Evolutionary conservation across 2,797 vertebrate genomes (phyloP).

Genomic region (Chelon labrosus): DNA sequence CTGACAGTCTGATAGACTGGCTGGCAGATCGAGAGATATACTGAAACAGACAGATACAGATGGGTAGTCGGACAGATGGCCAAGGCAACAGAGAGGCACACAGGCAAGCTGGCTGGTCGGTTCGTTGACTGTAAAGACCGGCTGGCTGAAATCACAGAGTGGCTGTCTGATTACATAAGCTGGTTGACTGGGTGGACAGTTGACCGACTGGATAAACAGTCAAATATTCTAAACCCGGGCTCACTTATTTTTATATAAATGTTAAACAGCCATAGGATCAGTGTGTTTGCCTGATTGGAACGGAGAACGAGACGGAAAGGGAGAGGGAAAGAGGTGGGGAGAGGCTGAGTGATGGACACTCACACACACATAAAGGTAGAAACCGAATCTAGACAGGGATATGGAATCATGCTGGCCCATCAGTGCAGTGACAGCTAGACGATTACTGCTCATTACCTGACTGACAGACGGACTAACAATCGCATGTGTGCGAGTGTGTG

Average conservation of each 20-base stretch:
- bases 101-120: constrained; percentile 45
- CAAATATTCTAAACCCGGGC: constrained; percentile 45
- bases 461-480: constrained; percentile 35
- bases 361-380: background rate
- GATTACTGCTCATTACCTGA: constrained; percentile 65
- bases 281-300: constrained; percentile 24
- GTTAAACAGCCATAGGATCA: constrained; percentile 63
- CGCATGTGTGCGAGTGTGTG: background rate
- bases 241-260: constrained; percentile 63
- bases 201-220: constrained; percentile 56
- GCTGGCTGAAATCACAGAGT: constrained; percentile 53
- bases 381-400: constrained; percentile 16
- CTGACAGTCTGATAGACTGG: constrained; percentile 38
- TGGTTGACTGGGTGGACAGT: constrained; percentile 59
- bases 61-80: constrained; percentile 68
- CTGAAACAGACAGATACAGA: constrained; percentile 59
- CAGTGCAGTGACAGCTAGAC: constrained; percentile 56
- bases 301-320: constrained; percentile 1
- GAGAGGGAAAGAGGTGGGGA: background rate
- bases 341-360: background rate
- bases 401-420: constrained; percentile 48
- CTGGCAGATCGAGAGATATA: constrained; percentile 23
- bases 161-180: constrained; percentile 64
- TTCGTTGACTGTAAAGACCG: constrained; percentile 51
- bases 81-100: constrained; percentile 43